These are phyloP conservation scores for Umimayanthus chanpuru DNA, from an alignment of 92 coral and sea anemone genomes.

Conservation along the genomic window DNA sequence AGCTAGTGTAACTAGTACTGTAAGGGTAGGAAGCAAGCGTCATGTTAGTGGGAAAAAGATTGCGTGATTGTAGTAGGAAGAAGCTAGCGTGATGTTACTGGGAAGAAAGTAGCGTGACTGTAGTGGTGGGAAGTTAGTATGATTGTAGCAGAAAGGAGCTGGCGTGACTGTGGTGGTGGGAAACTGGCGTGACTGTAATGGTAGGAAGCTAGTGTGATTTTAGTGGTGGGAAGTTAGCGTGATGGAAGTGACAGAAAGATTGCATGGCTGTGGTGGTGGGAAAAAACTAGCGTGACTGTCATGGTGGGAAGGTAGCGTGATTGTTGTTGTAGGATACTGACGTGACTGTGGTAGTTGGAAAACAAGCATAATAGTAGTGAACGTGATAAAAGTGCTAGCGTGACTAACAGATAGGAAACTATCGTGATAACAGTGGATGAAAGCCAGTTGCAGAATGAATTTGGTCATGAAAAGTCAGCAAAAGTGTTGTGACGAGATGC, in stretches of 20 bases:
- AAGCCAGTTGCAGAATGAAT: no score
- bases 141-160: not conserved
- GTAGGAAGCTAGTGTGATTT: not conserved
- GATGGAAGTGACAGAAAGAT: no score
- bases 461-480: no score
- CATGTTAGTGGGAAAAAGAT: not conserved
- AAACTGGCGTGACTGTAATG: not conserved
- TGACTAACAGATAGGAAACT: not conserved
- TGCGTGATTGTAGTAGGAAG: not conserved
- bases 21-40: not conserved
- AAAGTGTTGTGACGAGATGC: no score
- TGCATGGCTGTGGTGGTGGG: no score
- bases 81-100: not conserved
- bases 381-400: not conserved
- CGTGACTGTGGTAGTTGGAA: not conserved
- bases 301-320: no score
- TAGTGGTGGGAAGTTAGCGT: not conserved
- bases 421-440: not conserved
- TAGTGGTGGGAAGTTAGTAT: no score
- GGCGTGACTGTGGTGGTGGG: not conserved
- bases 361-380: not conserved
- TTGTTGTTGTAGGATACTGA: no score
- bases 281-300: no score
- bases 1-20: not conserved
- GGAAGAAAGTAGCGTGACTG: no score